Base-by-base conservation (phyloP, 2,888 invertebrate species). In the Philopedon plagiatum region DNA sequence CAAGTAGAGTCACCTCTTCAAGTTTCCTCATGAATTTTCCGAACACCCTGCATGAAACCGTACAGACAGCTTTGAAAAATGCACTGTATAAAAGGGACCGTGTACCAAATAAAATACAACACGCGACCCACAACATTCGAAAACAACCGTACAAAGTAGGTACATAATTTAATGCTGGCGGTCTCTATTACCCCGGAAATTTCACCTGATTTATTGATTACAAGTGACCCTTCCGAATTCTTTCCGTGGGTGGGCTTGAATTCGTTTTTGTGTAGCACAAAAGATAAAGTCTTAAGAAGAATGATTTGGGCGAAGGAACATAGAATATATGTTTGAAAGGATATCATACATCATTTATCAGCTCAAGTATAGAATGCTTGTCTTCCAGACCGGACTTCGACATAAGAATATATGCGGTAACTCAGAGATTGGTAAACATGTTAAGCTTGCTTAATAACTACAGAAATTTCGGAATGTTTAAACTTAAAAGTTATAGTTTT, bases 131-230 rank as follows among this genome's bases (percentile, higher is more conserved):
- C 5, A 34, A 34, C 5, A 34, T 11, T 7, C 15, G 5, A 2
- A 13, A 39, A 13, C 11, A 5, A 1, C 1, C 0, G 2, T 39
- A 39, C 15, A 39, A 39, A 39, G 46, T n/a, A n/a, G 46, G n/a
- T 46, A 46, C 46, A 46, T 46, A 46, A 46, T 46, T 46, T 46
- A 46, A 21, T 39, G 15, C 23, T 9, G 23, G 3, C 9, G 4
- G 44, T 46, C 46, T 46, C 23, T 46, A 46, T 44, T 44, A 9
- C 2, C 21, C 44, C 4, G 9, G 4, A 44, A 44, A 44, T 21
- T 21, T 46, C 46, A 21, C n/a, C 46, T 46, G 46, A 46, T 9
- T 46, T 46, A 46, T 46, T 46, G 46, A 46, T 23, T 46, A 23
- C 46, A 23, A 46, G 2, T 46, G 46, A 46, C 46, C 46, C 46